Conservation (phyloP, 2,113 vertebrate genomes). For the Opisthocomus hoazin region DNA sequence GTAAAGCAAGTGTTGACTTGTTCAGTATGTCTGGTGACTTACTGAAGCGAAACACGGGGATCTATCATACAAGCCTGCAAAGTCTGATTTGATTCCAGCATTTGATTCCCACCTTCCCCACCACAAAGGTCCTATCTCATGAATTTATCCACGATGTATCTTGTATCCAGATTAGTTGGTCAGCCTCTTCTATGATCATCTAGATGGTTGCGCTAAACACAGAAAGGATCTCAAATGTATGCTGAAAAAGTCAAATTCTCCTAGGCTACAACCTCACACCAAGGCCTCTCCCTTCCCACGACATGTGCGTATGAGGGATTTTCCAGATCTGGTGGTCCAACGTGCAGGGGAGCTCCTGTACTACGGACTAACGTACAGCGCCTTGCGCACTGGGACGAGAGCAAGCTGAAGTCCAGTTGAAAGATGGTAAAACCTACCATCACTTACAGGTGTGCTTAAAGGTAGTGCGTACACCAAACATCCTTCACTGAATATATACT, state of each 20-base stretch:
- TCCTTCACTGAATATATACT: not conserved
- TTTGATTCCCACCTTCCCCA: not conserved
- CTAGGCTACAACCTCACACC: not conserved
- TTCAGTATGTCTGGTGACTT: not conserved
- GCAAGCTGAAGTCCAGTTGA: not conserved
- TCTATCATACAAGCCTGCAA: not conserved
- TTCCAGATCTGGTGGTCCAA: not conserved
- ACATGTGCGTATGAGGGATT: fast-evolving
- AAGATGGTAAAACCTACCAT: not conserved
- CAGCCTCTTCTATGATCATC: not conserved
- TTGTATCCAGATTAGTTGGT: not conserved
- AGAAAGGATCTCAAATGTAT: not conserved
- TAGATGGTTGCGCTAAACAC: not conserved
- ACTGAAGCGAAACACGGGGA: fast-evolving
- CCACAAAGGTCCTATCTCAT: not conserved
- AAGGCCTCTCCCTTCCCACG: not conserved
- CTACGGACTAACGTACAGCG: not conserved
- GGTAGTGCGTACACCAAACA: not conserved
- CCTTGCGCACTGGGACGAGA: not conserved
- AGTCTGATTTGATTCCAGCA: not conserved
- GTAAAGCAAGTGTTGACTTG: not conserved
- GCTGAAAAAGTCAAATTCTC: not conserved
- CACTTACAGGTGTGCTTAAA: not conserved
- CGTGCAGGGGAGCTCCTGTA: not conserved
- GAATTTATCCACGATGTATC: not conserved